Percentiles rank a stretch among this genome's conserved stretches.
These are phyloP conservation scores for Nycticryphes semicollaris DNA, from an alignment of 2,113 vertebrate species.

Conservation along the genomic window DNA sequence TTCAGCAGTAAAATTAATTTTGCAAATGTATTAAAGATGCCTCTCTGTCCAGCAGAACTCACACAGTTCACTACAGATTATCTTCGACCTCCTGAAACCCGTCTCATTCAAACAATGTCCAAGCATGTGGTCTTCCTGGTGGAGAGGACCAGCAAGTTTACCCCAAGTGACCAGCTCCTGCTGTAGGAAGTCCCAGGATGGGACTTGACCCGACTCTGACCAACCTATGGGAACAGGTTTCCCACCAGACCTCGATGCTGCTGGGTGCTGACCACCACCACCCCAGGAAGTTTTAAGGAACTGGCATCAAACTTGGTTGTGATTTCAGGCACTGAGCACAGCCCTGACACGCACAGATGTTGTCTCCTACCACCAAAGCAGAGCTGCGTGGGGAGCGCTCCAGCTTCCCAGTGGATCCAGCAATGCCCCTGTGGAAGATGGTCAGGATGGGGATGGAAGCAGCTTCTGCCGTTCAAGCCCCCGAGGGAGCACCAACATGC, in stretches of 20 bases:
- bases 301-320: background rate
- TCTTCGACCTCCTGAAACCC: background rate
- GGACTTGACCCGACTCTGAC: background rate
- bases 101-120: background rate
- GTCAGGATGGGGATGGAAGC: background rate
- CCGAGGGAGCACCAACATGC: background rate
- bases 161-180: background rate
- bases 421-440: background rate
- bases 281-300: background rate
- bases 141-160: background rate
- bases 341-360: accelerated
- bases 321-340: background rate
- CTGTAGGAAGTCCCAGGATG: background rate
- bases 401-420: background rate
- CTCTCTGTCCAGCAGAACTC: background rate
- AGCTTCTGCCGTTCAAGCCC: background rate
- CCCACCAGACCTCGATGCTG: background rate
- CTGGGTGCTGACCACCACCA: background rate
- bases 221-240: background rate
- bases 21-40: background rate
- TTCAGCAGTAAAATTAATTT: background rate
- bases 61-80: background rate
- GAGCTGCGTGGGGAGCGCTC: accelerated
- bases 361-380: background rate
- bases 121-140: too few relatives aligned